Evolutionary conservation across 2,888 invertebrate species (phyloP).

Genomic region (Beris morrisii): DNA sequence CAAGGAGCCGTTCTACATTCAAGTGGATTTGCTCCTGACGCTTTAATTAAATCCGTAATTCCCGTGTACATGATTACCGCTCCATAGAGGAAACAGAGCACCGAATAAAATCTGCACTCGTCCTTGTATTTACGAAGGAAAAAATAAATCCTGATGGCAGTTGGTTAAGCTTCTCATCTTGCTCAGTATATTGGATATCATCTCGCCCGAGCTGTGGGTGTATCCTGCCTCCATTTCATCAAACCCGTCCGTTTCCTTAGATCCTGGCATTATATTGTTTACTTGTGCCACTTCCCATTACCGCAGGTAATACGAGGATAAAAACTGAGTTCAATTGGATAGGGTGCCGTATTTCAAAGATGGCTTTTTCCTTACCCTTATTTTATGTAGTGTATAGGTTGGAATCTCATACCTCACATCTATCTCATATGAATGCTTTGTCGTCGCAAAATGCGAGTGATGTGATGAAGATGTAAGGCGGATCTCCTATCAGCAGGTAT

Average conservation of each 20-base stretch:
- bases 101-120: not conserved
- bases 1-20: not conserved
- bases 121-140: too few relatives aligned
- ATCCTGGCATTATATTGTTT: not conserved
- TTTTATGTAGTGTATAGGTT: too few relatives aligned
- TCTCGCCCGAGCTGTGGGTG: too few relatives aligned
- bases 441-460: too few relatives aligned
- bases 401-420: too few relatives aligned
- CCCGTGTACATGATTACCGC: constrained; percentile 6
- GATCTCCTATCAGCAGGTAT: too few relatives aligned
- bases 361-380: not conserved
- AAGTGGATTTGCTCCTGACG: not conserved
- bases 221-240: too few relatives aligned
- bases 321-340: constrained; percentile 1
- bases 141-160: too few relatives aligned
- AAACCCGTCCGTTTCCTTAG: not conserved
- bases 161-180: too few relatives aligned
- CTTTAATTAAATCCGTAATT: constrained; percentile 14
- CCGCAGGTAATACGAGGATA: constrained; percentile 3
- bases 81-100: not conserved
- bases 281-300: constrained; percentile 1
- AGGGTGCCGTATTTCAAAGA: not conserved
- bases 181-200: too few relatives aligned
- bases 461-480: too few relatives aligned
- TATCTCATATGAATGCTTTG: too few relatives aligned